Evolutionary conservation across 2,888 invertebrate genomes (phyloP).

Genomic region (Cryptus armator): DNA sequence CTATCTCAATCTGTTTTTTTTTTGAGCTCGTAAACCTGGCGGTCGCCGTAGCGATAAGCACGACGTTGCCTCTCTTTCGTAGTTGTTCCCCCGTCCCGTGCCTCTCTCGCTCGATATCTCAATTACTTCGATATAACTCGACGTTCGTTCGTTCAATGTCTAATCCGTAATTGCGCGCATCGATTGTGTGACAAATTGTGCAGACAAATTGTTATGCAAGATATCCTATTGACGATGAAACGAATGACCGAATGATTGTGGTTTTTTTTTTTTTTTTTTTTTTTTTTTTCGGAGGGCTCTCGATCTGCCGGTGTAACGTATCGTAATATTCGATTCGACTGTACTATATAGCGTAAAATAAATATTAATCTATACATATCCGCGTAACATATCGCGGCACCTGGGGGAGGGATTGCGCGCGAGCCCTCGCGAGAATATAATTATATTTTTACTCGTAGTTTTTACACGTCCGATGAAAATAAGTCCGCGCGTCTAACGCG

Average conservation of each 20-base stretch:
- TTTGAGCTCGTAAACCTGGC: slow-evolving; percentile 25
- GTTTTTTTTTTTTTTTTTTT: background rate
- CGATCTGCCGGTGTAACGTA: background rate
- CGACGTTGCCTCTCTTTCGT: background rate
- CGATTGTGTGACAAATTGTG: slow-evolving; percentile 1
- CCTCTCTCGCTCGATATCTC: slow-evolving; percentile 23
- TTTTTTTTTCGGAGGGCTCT: background rate
- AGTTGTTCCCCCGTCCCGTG: background rate
- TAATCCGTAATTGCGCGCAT: slow-evolving; percentile 41
- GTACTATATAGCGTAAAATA: background rate
- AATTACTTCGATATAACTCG: slow-evolving; percentile 24
- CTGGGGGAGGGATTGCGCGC: background rate
- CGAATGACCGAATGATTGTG: background rate
- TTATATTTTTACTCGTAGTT: slow-evolving; percentile 37
- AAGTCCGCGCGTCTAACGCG: slow-evolving; percentile 6
- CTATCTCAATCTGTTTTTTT: slow-evolving; percentile 56
- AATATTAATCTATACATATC: slow-evolving; percentile 20
- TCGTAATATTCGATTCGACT: slow-evolving; percentile 30
- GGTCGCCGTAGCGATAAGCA: slow-evolving; percentile 52
- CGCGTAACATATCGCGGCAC: background rate
- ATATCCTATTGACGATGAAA: background rate
- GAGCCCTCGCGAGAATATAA: slow-evolving; percentile 34
- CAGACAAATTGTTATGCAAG: background rate
- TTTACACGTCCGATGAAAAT: slow-evolving; percentile 15
- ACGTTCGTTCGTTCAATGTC: slow-evolving; percentile 31